A percentile compares a stretch with the other conserved stretches of the same genome.
Evolutionary conservation across 2,888 invertebrate genomes (phyloP).

Genomic region (Criorhina ranunculi): DNA sequence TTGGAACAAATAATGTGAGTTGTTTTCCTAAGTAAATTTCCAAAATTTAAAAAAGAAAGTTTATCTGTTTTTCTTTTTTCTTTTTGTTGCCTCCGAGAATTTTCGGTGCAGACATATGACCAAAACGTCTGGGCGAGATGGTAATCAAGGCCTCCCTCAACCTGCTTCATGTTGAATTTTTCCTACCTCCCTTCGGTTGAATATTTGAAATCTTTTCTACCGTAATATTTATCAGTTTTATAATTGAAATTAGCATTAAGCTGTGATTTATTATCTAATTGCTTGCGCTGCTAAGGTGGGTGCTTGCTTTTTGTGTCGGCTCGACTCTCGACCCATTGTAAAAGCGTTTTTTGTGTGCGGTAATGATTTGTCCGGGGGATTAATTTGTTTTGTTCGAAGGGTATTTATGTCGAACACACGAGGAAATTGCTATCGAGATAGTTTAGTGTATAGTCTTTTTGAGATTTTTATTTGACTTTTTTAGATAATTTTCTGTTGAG

Average conservation of each 20-base stretch:
- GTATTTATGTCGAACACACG: slow-evolving; percentile 3
- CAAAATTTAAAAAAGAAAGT: slow-evolving; percentile 46
- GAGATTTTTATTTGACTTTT: not conserved
- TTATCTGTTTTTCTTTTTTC: slow-evolving; percentile 30
- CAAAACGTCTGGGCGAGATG: slow-evolving; percentile 44
- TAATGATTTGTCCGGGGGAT: slow-evolving; percentile 29
- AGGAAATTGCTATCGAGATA: slow-evolving; percentile 11
- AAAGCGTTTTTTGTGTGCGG: slow-evolving; percentile 16
- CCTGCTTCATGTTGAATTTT: slow-evolving; percentile 61
- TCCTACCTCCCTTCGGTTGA: not conserved
- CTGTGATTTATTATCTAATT: slow-evolving; percentile 63
- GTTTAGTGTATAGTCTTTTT: slow-evolving; percentile 6
- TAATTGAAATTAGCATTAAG: slow-evolving; percentile 37
- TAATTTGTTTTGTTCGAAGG: slow-evolving; percentile 8
- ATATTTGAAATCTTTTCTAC: slow-evolving; percentile 1
- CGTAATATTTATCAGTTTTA: slow-evolving; percentile 23
- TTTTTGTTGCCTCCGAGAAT: slow-evolving; percentile 32
- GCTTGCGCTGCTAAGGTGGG: slow-evolving; percentile 9
- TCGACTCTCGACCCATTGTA: not conserved
- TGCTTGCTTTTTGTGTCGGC: not conserved
- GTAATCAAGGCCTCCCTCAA: slow-evolving; percentile 67
- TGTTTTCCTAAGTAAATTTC: slow-evolving; percentile 49
- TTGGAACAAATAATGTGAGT: slow-evolving; percentile 78
- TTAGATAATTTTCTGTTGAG: not conserved
- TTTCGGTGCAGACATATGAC: not conserved